phyloP scores from a whole-genome alignment of 1,140 invertebrate genomes.

The Drosophila willistoni region DNA sequence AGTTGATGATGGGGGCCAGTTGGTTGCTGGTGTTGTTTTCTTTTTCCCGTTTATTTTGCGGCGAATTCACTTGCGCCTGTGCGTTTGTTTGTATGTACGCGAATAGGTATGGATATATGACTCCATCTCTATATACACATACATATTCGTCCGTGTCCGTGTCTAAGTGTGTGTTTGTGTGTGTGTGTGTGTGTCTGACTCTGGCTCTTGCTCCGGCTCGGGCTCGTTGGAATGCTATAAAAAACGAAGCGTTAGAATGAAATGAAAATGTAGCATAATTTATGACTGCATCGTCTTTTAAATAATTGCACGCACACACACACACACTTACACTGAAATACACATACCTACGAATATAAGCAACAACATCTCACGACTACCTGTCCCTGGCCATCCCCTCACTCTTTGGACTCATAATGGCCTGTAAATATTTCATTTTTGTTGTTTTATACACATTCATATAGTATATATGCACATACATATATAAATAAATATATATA shows the following conservation, averaged over 20 bases:
- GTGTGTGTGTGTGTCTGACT: conserved; percentile 27
- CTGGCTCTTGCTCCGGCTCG: conserved; percentile 37
- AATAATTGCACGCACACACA: conserved; percentile 77
- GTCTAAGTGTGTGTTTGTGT: conserved; percentile 1
- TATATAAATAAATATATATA: conserved; percentile 1
- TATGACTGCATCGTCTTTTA: conserved; percentile 80
- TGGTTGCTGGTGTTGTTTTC: conserved; percentile 27
- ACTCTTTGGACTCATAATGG: conserved; percentile 30
- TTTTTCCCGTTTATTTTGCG: conserved; percentile 10
- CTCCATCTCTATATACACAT: background rate
- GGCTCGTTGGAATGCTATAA: conserved; percentile 76
- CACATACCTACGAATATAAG: conserved; percentile 21
- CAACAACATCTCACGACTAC: conserved; percentile 50
- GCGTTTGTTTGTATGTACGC: conserved; percentile 24
- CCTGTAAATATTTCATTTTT: conserved; percentile 66
- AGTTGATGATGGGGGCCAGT: conserved; percentile 27
- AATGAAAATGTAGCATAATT: conserved; percentile 82
- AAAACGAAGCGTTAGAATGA: conserved; percentile 80
- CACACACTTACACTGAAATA: conserved; percentile 24
- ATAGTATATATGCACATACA: background rate
- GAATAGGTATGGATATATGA: background rate
- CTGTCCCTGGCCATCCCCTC: background rate
- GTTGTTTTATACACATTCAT: conserved; percentile 11
- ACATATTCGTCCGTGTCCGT: conserved; percentile 1
- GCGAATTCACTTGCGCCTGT: conserved; percentile 47